phyloP scores from a whole-genome alignment of 1,140 invertebrate genomes.

The Mizuhopecten yessoensis region DNA sequence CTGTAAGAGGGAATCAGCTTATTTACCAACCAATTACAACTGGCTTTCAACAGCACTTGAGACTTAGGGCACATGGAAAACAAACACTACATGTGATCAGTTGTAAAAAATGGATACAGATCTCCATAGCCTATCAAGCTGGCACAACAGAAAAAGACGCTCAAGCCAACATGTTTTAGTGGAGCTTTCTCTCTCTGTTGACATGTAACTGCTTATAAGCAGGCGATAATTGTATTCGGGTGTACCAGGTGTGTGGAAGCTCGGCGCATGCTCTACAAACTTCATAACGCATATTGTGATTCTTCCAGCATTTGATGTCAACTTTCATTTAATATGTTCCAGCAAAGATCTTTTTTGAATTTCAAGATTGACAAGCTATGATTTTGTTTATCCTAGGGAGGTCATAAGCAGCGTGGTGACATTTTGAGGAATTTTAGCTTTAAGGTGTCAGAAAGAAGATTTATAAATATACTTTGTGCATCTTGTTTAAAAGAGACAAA shows the following conservation, averaged over 20 bases:
- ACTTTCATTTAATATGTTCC: too few species aligned
- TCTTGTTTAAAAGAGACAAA: too few species aligned
- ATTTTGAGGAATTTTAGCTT: too few species aligned
- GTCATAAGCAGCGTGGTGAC: too few species aligned
- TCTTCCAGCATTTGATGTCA: too few species aligned
- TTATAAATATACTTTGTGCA: background rate
- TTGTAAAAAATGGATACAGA: background rate
- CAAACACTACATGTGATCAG: background rate
- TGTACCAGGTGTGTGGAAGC: background rate
- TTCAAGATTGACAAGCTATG: background rate
- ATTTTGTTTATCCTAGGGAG: too few species aligned
- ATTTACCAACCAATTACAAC: background rate
- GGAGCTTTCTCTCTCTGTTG: background rate
- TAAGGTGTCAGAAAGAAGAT: background rate
- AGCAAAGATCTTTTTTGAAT: background rate
- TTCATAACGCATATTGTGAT: background rate
- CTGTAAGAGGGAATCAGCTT: background rate
- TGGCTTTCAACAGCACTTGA: background rate
- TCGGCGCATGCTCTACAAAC: background rate
- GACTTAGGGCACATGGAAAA: background rate
- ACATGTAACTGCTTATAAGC: background rate
- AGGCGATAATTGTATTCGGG: background rate
- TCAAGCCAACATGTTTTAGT: background rate
- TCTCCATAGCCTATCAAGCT: background rate
- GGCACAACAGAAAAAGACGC: background rate